Base-by-base conservation (phyloP, 2,888 invertebrate species). In the Conistra vaccinii region DNA sequence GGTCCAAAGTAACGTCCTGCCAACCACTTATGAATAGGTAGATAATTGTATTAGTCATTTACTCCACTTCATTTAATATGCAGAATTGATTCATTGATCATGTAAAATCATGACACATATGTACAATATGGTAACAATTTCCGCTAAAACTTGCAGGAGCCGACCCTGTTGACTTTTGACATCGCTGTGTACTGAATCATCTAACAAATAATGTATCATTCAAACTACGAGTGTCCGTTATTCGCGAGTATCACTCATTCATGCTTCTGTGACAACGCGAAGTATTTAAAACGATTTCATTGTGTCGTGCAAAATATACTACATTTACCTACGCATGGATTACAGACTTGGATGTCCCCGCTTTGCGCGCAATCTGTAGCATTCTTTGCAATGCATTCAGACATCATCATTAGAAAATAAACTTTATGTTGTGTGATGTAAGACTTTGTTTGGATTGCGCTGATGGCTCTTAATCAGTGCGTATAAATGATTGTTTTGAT, bases 41-140 rank as follows among this genome's bases (percentile, higher is more conserved):
- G 73, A 83, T 87, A 87, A 58, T 63, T 63, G 32, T 76, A 83
- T 87, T 86, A 88, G 78, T 87, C 88, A 90, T 78, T 68, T 71
- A 84, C 77, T 65, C 53, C 57, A 71, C 55, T 74, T 78, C 81
- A 81, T 89, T 88, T 89, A 85, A 87, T 89, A 89, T 87, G 78
- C 86, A 84, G 83, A 85, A 91, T 92, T 93, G 93, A 93, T 91
- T 94, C 92, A 93, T 91, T 89, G 86, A 88, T 76, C 90, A 90
- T 87, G 89, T 91, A 89, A 91, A 92, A 91, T 91, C 89, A 92
- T 94, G 94, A 93, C 92, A 92, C 92, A 94, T 91, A 81, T 79
- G 68, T 73, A 66, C 77, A 77, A 81, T 88, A 92, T 91, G 89
- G 88, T 90, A 90, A 92, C 90, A 81, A 91, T 92, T 93, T 95